A percentile compares a stretch with the other conserved stretches of the same genome.
These are phyloP conservation scores for Sicus ferrugineus DNA, from an alignment of 2,888 invertebrate genomes.

Conservation along the genomic window DNA sequence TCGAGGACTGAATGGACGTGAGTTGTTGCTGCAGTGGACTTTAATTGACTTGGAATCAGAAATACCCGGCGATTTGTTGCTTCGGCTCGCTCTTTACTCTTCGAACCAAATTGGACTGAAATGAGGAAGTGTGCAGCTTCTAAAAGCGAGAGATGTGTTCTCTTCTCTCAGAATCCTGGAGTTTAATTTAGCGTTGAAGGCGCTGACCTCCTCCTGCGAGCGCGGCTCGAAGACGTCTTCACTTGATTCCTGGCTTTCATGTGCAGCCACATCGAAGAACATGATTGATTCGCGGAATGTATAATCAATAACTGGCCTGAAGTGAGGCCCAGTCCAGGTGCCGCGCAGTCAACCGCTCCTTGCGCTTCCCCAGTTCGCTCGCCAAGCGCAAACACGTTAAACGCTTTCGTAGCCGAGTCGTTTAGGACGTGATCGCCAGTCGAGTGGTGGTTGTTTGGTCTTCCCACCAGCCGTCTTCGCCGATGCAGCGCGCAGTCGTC, in stretches of 20 bases:
- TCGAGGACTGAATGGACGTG: too few relatives aligned
- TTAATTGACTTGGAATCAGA: too few relatives aligned
- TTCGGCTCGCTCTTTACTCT: too few relatives aligned
- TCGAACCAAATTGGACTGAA: too few relatives aligned
- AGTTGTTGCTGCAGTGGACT: too few relatives aligned
- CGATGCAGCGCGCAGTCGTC: background rate
- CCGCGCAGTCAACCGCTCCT: background rate
- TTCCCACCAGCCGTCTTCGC: too few relatives aligned
- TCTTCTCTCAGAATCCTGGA: too few relatives aligned
- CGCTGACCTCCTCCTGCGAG: background rate
- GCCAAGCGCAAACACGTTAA: slow-evolving; percentile 31
- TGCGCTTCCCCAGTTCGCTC: background rate
- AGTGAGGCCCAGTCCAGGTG: background rate
- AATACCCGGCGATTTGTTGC: too few relatives aligned
- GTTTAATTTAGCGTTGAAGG: too few relatives aligned
- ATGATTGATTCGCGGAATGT: slow-evolving; percentile 26
- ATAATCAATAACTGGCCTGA: background rate
- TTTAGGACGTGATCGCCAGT: slow-evolving; percentile 25
- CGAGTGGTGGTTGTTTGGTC: too few relatives aligned
- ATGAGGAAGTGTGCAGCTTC: too few relatives aligned
- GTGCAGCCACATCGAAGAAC: background rate
- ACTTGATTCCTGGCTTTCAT: background rate
- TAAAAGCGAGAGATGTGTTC: too few relatives aligned
- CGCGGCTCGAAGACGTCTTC: background rate
- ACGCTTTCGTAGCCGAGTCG: slow-evolving; percentile 11